A percentile compares a stretch with the other conserved stretches of the same genome.
phyloP scores from a whole-genome alignment of 2,113 vertebrate genomes.

The Myanophis thanlyinensis region DNA sequence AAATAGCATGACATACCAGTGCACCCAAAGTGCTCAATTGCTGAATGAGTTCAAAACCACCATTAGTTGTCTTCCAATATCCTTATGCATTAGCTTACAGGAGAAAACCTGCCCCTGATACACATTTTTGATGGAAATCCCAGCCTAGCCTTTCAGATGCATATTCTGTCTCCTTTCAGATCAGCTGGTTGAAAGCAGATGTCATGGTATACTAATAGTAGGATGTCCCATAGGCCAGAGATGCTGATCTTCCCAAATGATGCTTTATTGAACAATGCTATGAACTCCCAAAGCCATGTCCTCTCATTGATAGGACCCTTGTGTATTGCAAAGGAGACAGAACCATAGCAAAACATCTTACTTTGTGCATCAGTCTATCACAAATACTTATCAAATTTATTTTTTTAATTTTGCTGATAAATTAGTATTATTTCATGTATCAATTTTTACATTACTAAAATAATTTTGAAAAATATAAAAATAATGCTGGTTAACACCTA shows the following conservation, averaged over 20 bases:
- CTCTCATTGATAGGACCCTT: background rate
- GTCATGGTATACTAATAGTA: background rate
- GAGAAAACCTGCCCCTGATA: background rate
- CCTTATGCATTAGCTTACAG: background rate
- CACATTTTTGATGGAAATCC: background rate
- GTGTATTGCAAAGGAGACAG: background rate
- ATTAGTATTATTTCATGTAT: background rate
- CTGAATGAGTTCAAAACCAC: background rate
- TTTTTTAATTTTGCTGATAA: background rate
- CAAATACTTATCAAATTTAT: background rate
- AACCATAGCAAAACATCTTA: background rate
- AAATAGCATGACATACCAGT: background rate
- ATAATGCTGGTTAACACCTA: background rate
- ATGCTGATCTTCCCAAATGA: background rate
- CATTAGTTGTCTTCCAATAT: background rate
- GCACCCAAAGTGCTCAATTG: background rate
- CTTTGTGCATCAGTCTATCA: background rate
- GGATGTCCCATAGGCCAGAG: background rate
- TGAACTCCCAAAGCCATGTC: background rate
- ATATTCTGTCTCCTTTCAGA: background rate
- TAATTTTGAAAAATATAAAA: background rate
- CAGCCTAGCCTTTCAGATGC: background rate
- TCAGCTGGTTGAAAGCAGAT: background rate
- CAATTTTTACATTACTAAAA: background rate
- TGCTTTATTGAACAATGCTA: background rate